Conservation (phyloP, 1,140 invertebrate species). For the Pogonomyrmex barbatus region DNA sequence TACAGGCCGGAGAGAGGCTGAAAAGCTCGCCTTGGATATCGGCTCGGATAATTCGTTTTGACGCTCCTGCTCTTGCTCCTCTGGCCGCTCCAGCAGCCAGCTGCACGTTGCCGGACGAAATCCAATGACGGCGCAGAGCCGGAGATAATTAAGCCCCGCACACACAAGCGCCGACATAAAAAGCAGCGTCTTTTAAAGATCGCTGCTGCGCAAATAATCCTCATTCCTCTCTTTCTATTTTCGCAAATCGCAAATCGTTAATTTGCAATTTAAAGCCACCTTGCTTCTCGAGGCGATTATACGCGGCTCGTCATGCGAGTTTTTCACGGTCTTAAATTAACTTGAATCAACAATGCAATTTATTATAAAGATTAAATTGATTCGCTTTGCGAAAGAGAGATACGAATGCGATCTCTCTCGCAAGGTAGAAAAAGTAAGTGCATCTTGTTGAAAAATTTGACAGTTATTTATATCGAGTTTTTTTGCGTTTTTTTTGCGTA, state of each 20-base stretch:
- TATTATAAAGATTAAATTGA: background rate
- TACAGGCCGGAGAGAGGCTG: conserved; percentile 35
- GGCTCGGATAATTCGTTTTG: conserved; percentile 22
- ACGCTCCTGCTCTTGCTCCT: background rate
- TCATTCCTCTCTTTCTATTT: background rate
- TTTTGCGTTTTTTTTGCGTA: background rate
- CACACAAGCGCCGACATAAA: background rate
- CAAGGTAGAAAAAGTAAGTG: background rate
- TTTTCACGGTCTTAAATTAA: background rate
- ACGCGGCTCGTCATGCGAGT: background rate
- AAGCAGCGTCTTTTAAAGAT: background rate
- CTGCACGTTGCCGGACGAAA: background rate
- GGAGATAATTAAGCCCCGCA: conserved; percentile 33
- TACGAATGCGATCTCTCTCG: background rate
- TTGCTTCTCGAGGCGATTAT: background rate
- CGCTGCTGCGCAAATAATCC: background rate
- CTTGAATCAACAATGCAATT: background rate
- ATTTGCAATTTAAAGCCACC: conserved; percentile 17
- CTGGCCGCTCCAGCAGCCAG: background rate
- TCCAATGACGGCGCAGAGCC: conserved; percentile 25
- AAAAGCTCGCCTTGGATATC: conserved; percentile 40
- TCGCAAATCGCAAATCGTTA: background rate
- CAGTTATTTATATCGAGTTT: background rate
- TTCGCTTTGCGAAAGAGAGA: background rate
- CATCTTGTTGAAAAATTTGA: background rate